A percentile compares a stretch with the other conserved stretches of the same genome.
Conservation (phyloP, 2,797 vertebrate species). For the Huso huso region DNA sequence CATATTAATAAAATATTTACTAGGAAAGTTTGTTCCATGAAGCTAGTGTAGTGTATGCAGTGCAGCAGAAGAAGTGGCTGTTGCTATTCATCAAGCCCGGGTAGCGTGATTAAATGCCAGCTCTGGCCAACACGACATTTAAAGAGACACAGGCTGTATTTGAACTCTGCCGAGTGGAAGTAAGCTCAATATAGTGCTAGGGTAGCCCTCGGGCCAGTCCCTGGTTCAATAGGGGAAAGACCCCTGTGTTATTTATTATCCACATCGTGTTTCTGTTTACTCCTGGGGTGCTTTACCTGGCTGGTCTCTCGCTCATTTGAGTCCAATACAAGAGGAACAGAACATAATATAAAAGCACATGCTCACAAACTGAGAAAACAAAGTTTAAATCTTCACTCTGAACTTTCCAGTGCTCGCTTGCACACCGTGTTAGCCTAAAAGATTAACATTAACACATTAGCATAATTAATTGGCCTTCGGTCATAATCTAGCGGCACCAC, state of each 20-base stretch:
- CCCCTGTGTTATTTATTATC: background rate
- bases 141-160: background rate
- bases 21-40: conserved; percentile 30
- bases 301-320: too few species aligned
- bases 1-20: conserved; percentile 50
- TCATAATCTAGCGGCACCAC: background rate
- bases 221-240: background rate
- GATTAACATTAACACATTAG: too few species aligned
- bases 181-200: background rate
- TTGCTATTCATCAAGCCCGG: conserved; percentile 3
- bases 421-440: too few species aligned
- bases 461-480: background rate
- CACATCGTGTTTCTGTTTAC: too few species aligned
- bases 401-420: too few species aligned
- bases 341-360: too few species aligned
- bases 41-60: conserved; percentile 23
- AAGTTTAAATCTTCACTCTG: too few species aligned
- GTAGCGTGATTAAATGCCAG: background rate
- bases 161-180: background rate
- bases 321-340: too few species aligned
- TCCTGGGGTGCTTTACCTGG: too few species aligned
- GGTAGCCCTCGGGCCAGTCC: background rate
- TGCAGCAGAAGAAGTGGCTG: background rate
- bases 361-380: too few species aligned
- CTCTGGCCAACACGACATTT: background rate